These are phyloP conservation scores for Tragopan temminckii DNA, from an alignment of 2,797 vertebrate species.

Conservation along the genomic window DNA sequence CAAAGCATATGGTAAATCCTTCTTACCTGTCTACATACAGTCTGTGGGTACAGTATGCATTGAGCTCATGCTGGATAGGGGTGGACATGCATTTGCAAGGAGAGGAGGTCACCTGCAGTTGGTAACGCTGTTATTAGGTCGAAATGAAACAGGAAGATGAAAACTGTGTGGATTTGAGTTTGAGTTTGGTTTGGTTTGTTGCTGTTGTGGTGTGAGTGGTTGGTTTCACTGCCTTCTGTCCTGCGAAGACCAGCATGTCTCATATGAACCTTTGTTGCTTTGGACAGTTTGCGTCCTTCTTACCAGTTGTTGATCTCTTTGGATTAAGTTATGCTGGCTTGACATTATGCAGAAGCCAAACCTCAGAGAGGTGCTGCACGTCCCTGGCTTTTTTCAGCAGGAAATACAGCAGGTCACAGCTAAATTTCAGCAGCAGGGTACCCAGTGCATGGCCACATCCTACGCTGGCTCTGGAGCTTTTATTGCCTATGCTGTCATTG, in stretches of 20 bases:
- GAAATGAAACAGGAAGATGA: background rate
- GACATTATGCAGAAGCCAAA: background rate
- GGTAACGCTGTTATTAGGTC: background rate
- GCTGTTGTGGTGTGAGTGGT: background rate
- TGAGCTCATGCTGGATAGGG: background rate
- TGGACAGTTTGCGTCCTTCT: background rate
- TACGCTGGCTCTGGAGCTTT: background rate
- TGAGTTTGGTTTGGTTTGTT: background rate
- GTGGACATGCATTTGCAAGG: background rate
- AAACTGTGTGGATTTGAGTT: background rate
- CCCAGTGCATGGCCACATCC: background rate
- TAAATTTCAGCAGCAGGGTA: background rate
- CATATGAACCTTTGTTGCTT: background rate
- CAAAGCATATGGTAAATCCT: background rate
- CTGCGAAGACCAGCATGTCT: background rate
- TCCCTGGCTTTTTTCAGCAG: background rate
- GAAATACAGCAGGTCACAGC: background rate
- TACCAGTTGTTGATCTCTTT: background rate
- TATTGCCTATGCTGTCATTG: conserved; percentile 5
- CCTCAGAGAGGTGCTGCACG: background rate
- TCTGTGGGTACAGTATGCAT: accelerated
- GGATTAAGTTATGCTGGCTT: background rate
- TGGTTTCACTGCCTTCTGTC: background rate
- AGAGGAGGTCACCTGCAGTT: background rate
- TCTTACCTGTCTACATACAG: background rate